These are phyloP conservation scores for Candidula unifasciata DNA, from an alignment of 2,888 invertebrate species.

Conservation along the genomic window DNA sequence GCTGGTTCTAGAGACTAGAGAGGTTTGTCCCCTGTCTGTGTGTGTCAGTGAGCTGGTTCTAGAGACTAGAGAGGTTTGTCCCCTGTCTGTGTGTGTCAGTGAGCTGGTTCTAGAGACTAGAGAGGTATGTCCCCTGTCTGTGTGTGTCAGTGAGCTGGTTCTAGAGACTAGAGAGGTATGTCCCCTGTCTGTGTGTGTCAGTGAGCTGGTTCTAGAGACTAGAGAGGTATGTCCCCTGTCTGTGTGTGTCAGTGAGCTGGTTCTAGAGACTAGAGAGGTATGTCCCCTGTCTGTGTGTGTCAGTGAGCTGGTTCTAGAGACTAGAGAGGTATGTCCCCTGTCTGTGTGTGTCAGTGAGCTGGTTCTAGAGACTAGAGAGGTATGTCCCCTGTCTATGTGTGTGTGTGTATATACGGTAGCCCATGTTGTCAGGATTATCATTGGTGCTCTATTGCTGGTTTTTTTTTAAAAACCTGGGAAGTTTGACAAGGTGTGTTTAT, in stretches of 20 bases:
- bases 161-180: conserved; percentile 86
- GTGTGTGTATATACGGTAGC: no score
- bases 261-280: conserved; percentile 87
- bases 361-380: conserved; percentile 88
- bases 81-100: conserved; percentile 83
- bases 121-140: no score
- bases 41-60: conserved; percentile 90
- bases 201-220: conserved; percentile 89
- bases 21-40: conserved; percentile 77
- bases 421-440: no score
- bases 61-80: conserved; percentile 85
- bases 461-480: no score
- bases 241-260: conserved; percentile 90
- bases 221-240: conserved; percentile 83
- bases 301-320: conserved; percentile 89
- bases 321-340: conserved; percentile 84
- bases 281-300: no score
- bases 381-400: no score
- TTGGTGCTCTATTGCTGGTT: no score
- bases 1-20: conserved; percentile 88
- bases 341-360: conserved; percentile 91
- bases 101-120: conserved; percentile 90
- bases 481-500: no score
- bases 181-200: no score
- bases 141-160: conserved; percentile 90